Conservation (phyloP, 2,888 invertebrate species). For the Gonocerus acuteangulatus region DNA sequence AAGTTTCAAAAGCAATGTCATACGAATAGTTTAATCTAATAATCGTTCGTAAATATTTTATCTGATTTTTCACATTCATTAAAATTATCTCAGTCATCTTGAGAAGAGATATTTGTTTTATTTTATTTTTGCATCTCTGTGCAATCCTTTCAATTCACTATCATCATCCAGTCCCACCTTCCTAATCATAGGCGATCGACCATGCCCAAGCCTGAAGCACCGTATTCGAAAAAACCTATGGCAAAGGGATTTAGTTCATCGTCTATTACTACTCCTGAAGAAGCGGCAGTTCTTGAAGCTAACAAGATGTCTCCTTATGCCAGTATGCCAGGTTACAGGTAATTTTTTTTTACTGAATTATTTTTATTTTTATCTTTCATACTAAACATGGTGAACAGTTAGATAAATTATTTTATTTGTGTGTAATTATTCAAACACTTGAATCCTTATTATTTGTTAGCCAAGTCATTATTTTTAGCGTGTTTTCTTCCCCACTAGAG, state of each 20-base stretch:
- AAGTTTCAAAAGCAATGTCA: too few species aligned
- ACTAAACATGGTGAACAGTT: too few species aligned
- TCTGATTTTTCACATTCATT: too few species aligned
- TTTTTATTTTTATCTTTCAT: too few species aligned
- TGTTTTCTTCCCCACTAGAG: too few species aligned
- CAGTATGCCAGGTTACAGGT: slow-evolving; percentile 67
- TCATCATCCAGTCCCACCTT: slow-evolving; percentile 21
- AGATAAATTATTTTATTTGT: too few species aligned
- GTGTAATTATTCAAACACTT: too few species aligned
- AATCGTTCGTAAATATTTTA: too few species aligned
- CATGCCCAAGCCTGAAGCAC: slow-evolving; percentile 79
- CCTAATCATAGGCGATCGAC: slow-evolving; percentile 64
- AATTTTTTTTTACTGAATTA: slow-evolving; percentile 42
- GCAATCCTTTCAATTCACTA: slow-evolving; percentile 11
- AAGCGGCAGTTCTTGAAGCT: slow-evolving; percentile 70
- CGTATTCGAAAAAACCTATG: slow-evolving; percentile 75
- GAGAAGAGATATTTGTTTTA: slow-evolving; percentile 3
- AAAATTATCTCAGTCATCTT: too few species aligned
- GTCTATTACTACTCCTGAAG: slow-evolving; percentile 61
- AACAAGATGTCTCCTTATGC: slow-evolving; percentile 75
- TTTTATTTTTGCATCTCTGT: slow-evolving; percentile 24
- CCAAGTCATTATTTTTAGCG: too few species aligned
- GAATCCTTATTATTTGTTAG: too few species aligned
- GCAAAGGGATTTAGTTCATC: slow-evolving; percentile 57
- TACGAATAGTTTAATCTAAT: too few species aligned